These are phyloP conservation scores for Dugesia japonica DNA, from an alignment of 2,888 invertebrate genomes.

Conservation along the genomic window DNA sequence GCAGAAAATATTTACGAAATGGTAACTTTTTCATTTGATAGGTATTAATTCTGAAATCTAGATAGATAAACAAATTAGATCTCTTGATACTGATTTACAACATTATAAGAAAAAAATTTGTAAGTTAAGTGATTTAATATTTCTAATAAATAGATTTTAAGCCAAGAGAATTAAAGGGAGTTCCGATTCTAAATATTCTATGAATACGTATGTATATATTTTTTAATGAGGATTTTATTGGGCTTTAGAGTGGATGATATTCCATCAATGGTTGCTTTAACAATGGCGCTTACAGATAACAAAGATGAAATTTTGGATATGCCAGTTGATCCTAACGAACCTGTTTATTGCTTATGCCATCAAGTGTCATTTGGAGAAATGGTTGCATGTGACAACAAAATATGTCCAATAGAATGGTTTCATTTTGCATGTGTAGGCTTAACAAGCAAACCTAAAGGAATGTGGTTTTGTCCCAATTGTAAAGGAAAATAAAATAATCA, in stretches of 20 bases:
- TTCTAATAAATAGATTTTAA: not conserved
- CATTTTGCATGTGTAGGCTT: conserved; percentile 51
- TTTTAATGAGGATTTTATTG: not conserved
- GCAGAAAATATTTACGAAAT: conserved; percentile 31
- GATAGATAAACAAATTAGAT: conserved; percentile 30
- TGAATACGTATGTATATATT: not conserved
- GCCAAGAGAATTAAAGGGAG: not conserved
- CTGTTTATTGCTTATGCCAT: conserved; percentile 90
- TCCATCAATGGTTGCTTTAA: conserved; percentile 30
- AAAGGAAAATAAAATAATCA: no score
- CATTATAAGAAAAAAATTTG: conserved; percentile 22
- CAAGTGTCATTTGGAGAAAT: conserved; percentile 84
- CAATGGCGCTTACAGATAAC: conserved; percentile 38
- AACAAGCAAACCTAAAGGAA: conserved; percentile 49
- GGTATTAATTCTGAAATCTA: not conserved
- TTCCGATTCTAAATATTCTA: not conserved
- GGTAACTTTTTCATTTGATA: not conserved
- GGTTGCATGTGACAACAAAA: conserved; percentile 76
- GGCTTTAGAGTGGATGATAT: conserved; percentile 10
- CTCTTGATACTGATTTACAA: conserved; percentile 13
- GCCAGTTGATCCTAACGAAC: conserved; percentile 77
- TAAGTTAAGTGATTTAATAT: conserved; percentile 17
- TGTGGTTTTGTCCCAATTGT: conserved; percentile 50
- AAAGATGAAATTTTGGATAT: conserved; percentile 56
- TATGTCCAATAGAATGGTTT: conserved; percentile 52